Evolutionary conservation across 2,888 invertebrate species (phyloP).

Genomic region (Coelinius sp.): DNA sequence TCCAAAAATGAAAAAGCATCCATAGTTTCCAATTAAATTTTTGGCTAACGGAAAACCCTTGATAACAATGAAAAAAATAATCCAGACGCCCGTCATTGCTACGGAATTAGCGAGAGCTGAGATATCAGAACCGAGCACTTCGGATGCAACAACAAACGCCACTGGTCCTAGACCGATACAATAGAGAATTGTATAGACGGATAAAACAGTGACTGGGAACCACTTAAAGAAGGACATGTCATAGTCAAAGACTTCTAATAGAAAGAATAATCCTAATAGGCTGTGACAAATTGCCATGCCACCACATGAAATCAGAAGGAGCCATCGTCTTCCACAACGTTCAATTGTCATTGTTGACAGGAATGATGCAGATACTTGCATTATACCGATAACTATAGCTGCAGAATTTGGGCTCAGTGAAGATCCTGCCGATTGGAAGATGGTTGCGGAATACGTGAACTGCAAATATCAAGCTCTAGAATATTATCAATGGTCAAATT

Average conservation of each 20-base stretch:
- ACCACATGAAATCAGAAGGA: constrained; percentile 70
- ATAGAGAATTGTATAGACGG: constrained; percentile 73
- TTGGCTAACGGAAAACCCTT: constrained; percentile 59
- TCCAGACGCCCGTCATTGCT: constrained; percentile 56
- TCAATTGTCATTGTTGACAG: constrained; percentile 73
- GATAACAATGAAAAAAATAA: constrained; percentile 55
- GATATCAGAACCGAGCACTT: constrained; percentile 70
- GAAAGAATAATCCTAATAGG: constrained; percentile 58
- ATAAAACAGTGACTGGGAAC: constrained; percentile 72
- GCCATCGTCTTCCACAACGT: constrained; percentile 74
- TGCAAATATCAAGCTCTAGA: constrained; percentile 53
- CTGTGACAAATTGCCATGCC: constrained; percentile 64
- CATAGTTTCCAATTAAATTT: constrained; percentile 56
- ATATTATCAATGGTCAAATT: not conserved
- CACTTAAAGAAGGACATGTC: constrained; percentile 68
- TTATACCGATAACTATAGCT: constrained; percentile 75
- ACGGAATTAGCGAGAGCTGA: constrained; percentile 55
- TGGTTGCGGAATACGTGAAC: constrained; percentile 72
- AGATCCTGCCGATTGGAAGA: constrained; percentile 74
- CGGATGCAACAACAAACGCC: constrained; percentile 72
- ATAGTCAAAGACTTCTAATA: constrained; percentile 31
- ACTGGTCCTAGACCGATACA: constrained; percentile 73
- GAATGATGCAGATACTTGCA: constrained; percentile 72
- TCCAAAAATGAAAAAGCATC: constrained; percentile 62
- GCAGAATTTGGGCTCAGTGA: constrained; percentile 72